phyloP scores from a whole-genome alignment of 2,888 invertebrate genomes.

The Sinelater perroti region DNA sequence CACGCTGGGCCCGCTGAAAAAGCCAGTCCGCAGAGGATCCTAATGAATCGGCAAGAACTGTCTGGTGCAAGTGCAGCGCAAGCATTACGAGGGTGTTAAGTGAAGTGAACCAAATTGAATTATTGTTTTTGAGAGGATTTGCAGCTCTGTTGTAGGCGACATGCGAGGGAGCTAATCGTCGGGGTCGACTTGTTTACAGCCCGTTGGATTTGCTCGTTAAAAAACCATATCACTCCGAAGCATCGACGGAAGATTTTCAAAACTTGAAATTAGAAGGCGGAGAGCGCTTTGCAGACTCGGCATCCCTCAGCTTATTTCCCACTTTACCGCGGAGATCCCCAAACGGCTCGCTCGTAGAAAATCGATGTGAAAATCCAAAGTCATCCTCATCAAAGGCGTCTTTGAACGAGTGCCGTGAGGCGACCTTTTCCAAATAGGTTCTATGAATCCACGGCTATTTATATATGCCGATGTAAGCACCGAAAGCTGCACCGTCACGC shows the following conservation, averaged over 20 bases:
- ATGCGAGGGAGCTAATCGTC: conserved; percentile 47
- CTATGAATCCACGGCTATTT: too few species aligned
- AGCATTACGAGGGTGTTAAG: conserved; percentile 40
- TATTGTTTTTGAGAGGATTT: conserved; percentile 47
- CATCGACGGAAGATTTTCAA: not conserved
- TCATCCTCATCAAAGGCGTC: conserved; percentile 1
- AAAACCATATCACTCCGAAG: too few species aligned
- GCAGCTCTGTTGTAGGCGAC: conserved; percentile 43
- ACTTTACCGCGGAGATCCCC: conserved; percentile 1
- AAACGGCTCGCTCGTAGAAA: not conserved
- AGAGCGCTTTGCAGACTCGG: too few species aligned
- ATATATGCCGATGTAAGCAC: not conserved
- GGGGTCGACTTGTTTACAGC: conserved; percentile 47
- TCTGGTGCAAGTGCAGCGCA: conserved; percentile 16
- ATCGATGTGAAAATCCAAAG: conserved; percentile 6
- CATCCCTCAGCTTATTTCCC: not conserved
- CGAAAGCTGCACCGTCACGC: conserved; percentile 8
- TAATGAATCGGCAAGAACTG: conserved; percentile 7
- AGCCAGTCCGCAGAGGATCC: conserved; percentile 7
- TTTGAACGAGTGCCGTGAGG: too few species aligned
- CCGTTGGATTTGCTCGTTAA: conserved; percentile 41
- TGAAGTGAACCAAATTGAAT: conserved; percentile 46
- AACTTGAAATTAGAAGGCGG: not conserved
- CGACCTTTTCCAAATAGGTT: too few species aligned
- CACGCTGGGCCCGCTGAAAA: conserved; percentile 12